Conservation (phyloP, 2,113 vertebrate genomes). For the Balaeniceps rex region DNA sequence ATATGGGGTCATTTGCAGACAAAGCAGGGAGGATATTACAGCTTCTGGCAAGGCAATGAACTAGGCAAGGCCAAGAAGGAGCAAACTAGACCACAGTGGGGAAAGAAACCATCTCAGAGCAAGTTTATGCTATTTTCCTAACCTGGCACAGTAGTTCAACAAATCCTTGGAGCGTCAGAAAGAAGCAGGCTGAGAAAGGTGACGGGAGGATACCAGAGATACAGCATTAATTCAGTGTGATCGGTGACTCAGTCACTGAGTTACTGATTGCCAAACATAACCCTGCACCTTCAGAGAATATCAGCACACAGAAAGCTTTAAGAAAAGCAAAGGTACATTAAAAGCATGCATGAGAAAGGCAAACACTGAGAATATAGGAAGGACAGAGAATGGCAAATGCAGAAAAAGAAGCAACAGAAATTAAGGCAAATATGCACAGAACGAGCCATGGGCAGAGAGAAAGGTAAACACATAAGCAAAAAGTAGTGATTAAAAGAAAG, state of each 20-base stretch:
- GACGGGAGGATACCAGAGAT: background rate
- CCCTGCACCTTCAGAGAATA: conserved; percentile 5
- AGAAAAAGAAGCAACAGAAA: conserved; percentile 16
- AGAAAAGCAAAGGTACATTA: conserved; percentile 3
- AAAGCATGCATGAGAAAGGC: background rate
- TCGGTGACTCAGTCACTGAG: background rate
- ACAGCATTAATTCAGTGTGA: background rate
- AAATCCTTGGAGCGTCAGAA: background rate
- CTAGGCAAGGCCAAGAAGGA: background rate
- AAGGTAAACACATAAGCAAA: background rate
- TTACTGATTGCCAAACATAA: background rate
- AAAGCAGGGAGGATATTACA: background rate
- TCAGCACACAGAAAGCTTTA: background rate
- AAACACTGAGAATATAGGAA: conserved; percentile 8
- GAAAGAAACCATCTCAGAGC: background rate
- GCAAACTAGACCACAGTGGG: background rate
- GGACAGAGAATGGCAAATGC: background rate
- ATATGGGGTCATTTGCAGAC: background rate
- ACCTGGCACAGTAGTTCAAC: background rate
- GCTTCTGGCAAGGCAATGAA: background rate
- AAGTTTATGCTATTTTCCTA: background rate
- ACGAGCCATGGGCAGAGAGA: background rate
- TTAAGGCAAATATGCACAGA: background rate
- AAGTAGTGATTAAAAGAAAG: background rate
- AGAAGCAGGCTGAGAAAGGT: conserved; percentile 1